Percentiles rank a stretch among this genome's conserved stretches.
Evolutionary conservation across 2,113 vertebrate species (phyloP).

Genomic region (Leucoraja erinaceus): DNA sequence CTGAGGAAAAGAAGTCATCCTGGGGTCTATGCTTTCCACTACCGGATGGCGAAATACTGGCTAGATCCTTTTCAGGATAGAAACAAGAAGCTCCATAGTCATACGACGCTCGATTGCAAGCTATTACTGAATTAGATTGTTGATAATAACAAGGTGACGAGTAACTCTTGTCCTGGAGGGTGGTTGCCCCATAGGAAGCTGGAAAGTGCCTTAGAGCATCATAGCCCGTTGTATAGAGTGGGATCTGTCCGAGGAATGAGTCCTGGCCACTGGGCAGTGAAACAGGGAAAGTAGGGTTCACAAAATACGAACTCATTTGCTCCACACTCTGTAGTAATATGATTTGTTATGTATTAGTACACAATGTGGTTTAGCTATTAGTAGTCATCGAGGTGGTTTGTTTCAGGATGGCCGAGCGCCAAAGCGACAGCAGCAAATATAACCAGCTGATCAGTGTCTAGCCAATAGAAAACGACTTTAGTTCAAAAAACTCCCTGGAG

Average conservation of each 20-base stretch:
- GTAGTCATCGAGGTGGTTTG: constrained; percentile 80
- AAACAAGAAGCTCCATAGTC: constrained; percentile 73
- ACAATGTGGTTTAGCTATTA: constrained; percentile 78
- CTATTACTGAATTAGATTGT: constrained; percentile 67
- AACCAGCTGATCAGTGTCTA: constrained; percentile 78
- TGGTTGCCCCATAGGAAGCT: constrained; percentile 66
- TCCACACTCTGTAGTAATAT: constrained; percentile 67
- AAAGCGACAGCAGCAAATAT: constrained; percentile 80
- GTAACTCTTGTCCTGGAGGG: constrained; percentile 71
- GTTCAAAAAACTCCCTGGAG: constrained; percentile 65
- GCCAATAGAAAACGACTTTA: constrained; percentile 77
- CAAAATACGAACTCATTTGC: constrained; percentile 79
- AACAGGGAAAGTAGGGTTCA: constrained; percentile 73
- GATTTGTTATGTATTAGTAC: constrained; percentile 85
- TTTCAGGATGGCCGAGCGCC: constrained; percentile 81
- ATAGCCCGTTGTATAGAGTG: constrained; percentile 62
- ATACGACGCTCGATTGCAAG: constrained; percentile 68
- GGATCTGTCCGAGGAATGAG: constrained; percentile 67
- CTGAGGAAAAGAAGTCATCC: constrained; percentile 61
- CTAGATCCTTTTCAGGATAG: constrained; percentile 69
- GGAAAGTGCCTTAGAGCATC: constrained; percentile 74
- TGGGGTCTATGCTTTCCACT: constrained; percentile 58
- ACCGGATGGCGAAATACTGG: constrained; percentile 60
- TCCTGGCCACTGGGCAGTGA: constrained; percentile 68
- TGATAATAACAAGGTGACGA: constrained; percentile 69